phyloP scores from a whole-genome alignment of 2,797 vertebrate species.

The Hydrocynus forskahlii region DNA sequence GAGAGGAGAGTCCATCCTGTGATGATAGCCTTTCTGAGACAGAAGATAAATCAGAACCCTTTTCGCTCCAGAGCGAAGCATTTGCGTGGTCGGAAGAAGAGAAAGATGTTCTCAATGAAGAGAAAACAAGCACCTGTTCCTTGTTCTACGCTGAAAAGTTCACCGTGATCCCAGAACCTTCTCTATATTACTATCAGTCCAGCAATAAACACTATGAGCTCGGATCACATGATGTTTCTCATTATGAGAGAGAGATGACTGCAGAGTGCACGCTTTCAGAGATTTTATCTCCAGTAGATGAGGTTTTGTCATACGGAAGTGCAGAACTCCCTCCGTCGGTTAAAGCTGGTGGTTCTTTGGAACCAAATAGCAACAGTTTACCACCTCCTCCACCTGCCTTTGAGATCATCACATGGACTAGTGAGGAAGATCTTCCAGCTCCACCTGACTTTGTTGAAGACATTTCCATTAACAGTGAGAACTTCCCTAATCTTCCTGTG shows the following conservation, averaged over 20 bases:
- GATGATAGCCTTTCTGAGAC: constrained; percentile 39
- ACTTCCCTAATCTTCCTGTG: constrained; percentile 64
- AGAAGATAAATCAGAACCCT: constrained; percentile 30
- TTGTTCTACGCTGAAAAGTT: constrained; percentile 27
- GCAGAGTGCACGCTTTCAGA: constrained; percentile 64
- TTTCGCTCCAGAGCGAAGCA: constrained; percentile 54
- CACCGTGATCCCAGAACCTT: constrained; percentile 21
- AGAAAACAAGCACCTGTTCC: constrained; percentile 23
- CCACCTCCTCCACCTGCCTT: constrained; percentile 62
- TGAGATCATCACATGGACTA: constrained; percentile 63
- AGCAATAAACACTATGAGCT: neutral
- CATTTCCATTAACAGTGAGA: constrained; percentile 60
- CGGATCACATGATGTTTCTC: neutral
- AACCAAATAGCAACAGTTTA: constrained; percentile 53
- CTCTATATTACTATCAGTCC: constrained; percentile 7
- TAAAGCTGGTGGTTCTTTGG: constrained; percentile 59
- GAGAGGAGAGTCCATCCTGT: neutral
- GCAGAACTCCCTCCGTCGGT: constrained; percentile 67
- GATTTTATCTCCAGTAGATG: constrained; percentile 72
- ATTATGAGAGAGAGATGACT: constrained; percentile 11
- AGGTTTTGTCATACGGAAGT: constrained; percentile 75
- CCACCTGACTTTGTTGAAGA: constrained; percentile 65
- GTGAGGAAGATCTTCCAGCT: constrained; percentile 69
- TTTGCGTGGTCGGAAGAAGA: constrained; percentile 57
- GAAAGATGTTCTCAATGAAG: constrained; percentile 36